These are phyloP conservation scores for Mayetiola destructor DNA, from an alignment of 2,888 invertebrate genomes.

Conservation along the genomic window DNA sequence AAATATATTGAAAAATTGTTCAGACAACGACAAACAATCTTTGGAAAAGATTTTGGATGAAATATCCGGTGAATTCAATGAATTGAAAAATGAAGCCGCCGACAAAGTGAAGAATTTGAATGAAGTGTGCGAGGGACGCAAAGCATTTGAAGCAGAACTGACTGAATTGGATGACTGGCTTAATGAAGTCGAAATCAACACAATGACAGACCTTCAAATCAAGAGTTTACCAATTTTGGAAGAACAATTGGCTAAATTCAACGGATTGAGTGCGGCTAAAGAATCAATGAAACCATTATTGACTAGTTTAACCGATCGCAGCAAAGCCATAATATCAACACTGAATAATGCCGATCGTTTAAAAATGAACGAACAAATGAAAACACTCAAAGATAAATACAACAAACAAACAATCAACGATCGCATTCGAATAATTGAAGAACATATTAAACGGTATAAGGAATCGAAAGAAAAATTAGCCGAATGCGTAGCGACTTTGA, in stretches of 20 bases:
- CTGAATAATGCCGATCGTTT: conserved; percentile 75
- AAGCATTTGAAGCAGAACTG: conserved; percentile 65
- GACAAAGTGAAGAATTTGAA: conserved; percentile 56
- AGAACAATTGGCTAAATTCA: conserved; percentile 77
- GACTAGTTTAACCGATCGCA: conserved; percentile 61
- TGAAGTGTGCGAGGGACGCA: conserved; percentile 61
- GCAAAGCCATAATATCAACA: conserved; percentile 62
- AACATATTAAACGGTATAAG: conserved; percentile 66
- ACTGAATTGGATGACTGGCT: conserved; percentile 77
- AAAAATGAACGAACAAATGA: conserved; percentile 65
- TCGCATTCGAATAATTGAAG: conserved; percentile 54
- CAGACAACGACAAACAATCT: conserved; percentile 49
- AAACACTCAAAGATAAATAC: conserved; percentile 63
- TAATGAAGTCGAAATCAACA: conserved; percentile 76
- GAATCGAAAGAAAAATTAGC: conserved; percentile 66
- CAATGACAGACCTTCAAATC: conserved; percentile 63
- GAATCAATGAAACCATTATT: conserved; percentile 55
- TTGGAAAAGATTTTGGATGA: conserved; percentile 52
- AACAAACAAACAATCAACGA: conserved; percentile 62
- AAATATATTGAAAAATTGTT: conserved; percentile 66
- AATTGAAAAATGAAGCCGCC: conserved; percentile 55
- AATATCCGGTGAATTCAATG: conserved; percentile 55
- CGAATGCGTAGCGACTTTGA: conserved; percentile 64
- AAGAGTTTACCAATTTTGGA: conserved; percentile 69
- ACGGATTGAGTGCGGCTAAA: conserved; percentile 60